A percentile compares a stretch with the other conserved stretches of the same genome.
Conservation (phyloP, 2,797 vertebrate species). For the Characodon lateralis region DNA sequence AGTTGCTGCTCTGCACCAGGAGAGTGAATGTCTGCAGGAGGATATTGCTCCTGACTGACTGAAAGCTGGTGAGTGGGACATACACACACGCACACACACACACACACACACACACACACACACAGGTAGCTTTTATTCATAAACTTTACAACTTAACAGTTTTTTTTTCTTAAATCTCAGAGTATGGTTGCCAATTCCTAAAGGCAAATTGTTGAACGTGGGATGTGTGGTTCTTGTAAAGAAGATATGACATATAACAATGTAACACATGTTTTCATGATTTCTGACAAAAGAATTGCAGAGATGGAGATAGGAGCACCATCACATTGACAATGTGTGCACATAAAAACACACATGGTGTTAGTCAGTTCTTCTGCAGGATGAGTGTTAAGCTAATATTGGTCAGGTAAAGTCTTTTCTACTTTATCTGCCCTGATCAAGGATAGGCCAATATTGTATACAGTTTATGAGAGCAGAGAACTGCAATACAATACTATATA, state of each 20-base stretch:
- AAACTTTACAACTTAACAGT: constrained; percentile 18
- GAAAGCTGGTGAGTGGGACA: constrained; percentile 46
- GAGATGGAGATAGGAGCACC: not conserved
- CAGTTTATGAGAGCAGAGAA: not conserved
- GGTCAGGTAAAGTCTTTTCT: constrained; percentile 39
- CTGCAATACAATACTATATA: not conserved
- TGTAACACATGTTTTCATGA: not conserved
- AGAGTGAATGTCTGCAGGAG: constrained; percentile 46
- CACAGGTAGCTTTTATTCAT: constrained; percentile 1
- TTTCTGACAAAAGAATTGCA: not conserved
- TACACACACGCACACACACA: not conserved
- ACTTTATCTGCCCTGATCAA: constrained; percentile 24
- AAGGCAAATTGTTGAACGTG: not conserved
- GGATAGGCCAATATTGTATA: not conserved
- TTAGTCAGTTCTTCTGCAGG: constrained; percentile 28
- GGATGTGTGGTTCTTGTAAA: constrained; percentile 1
- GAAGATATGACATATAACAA: not conserved
- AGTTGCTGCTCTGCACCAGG: constrained; percentile 41
- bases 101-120: not conserved
- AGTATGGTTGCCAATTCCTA: not conserved
- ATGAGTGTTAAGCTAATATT: constrained; percentile 36
- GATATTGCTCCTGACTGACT: constrained; percentile 30
- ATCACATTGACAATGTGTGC: not conserved
- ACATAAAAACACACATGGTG: constrained; percentile 9
- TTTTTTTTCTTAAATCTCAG: not conserved